phyloP scores from a whole-genome alignment of 2,113 vertebrate genomes.

The Calypte anna region DNA sequence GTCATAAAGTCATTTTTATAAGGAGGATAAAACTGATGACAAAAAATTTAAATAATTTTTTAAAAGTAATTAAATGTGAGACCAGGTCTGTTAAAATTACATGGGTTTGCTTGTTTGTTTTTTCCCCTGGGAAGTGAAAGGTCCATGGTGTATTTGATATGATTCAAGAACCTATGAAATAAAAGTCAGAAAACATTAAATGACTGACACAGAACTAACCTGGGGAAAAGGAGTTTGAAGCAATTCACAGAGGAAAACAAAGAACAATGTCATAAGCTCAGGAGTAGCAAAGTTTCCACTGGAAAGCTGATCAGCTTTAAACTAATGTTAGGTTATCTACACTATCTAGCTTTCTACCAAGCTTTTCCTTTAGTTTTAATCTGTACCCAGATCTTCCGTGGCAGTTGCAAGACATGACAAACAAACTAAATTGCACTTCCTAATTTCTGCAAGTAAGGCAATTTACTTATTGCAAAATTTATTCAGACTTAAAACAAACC shows the following conservation, averaged over 20 bases:
- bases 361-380: background rate
- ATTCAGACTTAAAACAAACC: background rate
- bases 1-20: constrained; percentile 4
- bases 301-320: background rate
- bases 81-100: background rate
- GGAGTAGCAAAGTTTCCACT: background rate
- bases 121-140: background rate
- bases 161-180: background rate
- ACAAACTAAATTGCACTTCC: background rate
- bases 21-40: background rate
- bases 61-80: background rate
- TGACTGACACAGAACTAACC: background rate
- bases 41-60: background rate
- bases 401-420: background rate
- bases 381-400: background rate
- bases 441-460: background rate
- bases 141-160: background rate
- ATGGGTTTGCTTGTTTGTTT: background rate
- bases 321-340: background rate
- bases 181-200: background rate
- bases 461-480: background rate
- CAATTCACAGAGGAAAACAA: background rate
- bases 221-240: background rate
- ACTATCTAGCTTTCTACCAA: background rate
- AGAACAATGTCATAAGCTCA: background rate